These are phyloP conservation scores for Sinodicranocentrus sp. DNA, from an alignment of 2,888 invertebrate genomes.

Conservation along the genomic window DNA sequence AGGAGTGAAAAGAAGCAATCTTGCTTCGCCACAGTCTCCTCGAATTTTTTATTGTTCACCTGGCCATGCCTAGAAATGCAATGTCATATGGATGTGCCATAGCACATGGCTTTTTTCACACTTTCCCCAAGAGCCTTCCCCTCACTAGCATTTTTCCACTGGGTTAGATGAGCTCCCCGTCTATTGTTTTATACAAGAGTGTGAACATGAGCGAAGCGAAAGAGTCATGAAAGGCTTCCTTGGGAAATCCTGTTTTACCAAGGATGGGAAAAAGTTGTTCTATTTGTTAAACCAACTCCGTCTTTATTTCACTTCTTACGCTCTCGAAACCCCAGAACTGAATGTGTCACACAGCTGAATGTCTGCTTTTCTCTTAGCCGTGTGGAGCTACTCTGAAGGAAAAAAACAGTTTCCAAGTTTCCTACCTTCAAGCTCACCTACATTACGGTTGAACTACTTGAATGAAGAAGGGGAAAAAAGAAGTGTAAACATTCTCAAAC, in stretches of 20 bases:
- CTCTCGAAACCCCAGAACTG: too few species aligned
- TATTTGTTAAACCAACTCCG: conserved; percentile 30
- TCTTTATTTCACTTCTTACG: conserved; percentile 1
- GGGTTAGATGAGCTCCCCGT: not conserved
- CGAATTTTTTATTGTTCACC: conserved; percentile 10
- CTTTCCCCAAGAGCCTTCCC: too few species aligned
- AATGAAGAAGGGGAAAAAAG: too few species aligned
- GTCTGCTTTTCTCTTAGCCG: too few species aligned
- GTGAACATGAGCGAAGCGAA: not conserved
- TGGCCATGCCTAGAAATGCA: not conserved
- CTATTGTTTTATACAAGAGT: not conserved
- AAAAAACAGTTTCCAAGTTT: too few species aligned
- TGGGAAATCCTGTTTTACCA: conserved; percentile 59
- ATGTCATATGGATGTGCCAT: conserved; percentile 8
- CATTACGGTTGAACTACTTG: too few species aligned
- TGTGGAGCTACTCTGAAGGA: too few species aligned
- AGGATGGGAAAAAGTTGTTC: conserved; percentile 36
- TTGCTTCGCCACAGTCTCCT: too few species aligned
- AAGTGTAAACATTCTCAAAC: too few species aligned
- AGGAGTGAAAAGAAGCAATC: too few species aligned
- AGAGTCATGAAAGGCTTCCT: conserved; percentile 57
- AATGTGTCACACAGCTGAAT: too few species aligned
- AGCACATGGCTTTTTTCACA: conserved; percentile 27
- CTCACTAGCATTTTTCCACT: not conserved
- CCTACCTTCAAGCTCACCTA: too few species aligned